These are phyloP conservation scores for Microhierax caerulescens DNA, from an alignment of 2,797 vertebrate species.

Conservation along the genomic window DNA sequence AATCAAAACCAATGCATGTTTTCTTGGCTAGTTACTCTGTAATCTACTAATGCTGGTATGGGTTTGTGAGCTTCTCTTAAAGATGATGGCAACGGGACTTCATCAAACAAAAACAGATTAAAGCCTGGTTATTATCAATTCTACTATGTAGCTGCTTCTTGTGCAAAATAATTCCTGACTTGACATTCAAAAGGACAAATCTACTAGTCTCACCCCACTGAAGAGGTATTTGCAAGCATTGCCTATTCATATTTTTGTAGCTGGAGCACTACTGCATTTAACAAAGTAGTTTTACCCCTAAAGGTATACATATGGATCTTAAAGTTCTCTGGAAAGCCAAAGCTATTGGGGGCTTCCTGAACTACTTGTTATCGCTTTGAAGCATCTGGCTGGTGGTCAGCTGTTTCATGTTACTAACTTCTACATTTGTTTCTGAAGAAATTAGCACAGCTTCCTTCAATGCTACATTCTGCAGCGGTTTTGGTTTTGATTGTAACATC, in stretches of 20 bases:
- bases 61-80: neutral
- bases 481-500: constrained; percentile 58
- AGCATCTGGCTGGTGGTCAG: constrained; percentile 63
- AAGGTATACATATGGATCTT: constrained; percentile 32
- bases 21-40: neutral
- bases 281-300: neutral
- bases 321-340: constrained; percentile 41
- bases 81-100: neutral
- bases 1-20: neutral
- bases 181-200: neutral
- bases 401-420: constrained; percentile 55
- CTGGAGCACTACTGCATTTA: neutral
- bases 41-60: neutral
- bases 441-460: constrained; percentile 46
- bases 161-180: neutral
- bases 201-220: neutral
- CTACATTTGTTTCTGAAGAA: constrained; percentile 62
- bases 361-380: constrained; percentile 3
- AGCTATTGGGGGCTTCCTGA: constrained; percentile 46
- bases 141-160: neutral
- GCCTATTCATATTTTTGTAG: neutral
- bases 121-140: neutral
- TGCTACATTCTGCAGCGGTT: constrained; percentile 11
- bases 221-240: neutral
- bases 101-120: neutral